Percentiles rank a stretch among this genome's conserved stretches.
Evolutionary conservation across 1,140 invertebrate genomes (phyloP).

Genomic region (Conus betulinus): DNA sequence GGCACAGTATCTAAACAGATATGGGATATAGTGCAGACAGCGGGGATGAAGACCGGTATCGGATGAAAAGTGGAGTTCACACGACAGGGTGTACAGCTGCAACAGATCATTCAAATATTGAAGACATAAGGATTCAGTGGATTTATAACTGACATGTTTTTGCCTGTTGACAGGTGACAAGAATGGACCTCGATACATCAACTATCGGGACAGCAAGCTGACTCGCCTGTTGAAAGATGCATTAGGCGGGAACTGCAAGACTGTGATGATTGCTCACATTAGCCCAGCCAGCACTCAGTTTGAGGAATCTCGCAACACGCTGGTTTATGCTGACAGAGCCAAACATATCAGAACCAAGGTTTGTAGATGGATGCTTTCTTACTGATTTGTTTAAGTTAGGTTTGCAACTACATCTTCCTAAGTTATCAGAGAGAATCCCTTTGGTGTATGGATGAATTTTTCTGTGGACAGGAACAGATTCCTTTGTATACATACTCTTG

Average conservation of each 20-base stretch:
- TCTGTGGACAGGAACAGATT: too few relatives aligned
- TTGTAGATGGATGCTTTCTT: constrained; percentile 40
- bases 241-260: constrained; percentile 93
- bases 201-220: constrained; percentile 96
- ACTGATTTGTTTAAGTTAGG: too few relatives aligned
- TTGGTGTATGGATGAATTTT: too few relatives aligned
- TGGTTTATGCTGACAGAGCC: constrained; percentile 95
- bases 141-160: not conserved
- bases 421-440: too few relatives aligned
- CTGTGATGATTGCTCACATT: constrained; percentile 98
- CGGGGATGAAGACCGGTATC: too few relatives aligned
- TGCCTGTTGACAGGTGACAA: constrained; percentile 78
- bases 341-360: constrained; percentile 89
- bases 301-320: constrained; percentile 95
- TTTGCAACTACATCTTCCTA: too few relatives aligned
- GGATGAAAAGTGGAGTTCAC: too few relatives aligned
- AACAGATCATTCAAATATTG: not conserved
- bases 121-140: not conserved
- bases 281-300: constrained; percentile 86
- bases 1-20: too few relatives aligned
- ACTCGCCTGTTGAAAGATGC: constrained; percentile 96
- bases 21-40: too few relatives aligned
- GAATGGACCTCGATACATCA: constrained; percentile 88
- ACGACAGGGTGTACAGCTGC: too few relatives aligned
- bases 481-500: too few relatives aligned